phyloP scores from a whole-genome alignment of 2,113 vertebrate species.

The Bolborhynchus lineola region DNA sequence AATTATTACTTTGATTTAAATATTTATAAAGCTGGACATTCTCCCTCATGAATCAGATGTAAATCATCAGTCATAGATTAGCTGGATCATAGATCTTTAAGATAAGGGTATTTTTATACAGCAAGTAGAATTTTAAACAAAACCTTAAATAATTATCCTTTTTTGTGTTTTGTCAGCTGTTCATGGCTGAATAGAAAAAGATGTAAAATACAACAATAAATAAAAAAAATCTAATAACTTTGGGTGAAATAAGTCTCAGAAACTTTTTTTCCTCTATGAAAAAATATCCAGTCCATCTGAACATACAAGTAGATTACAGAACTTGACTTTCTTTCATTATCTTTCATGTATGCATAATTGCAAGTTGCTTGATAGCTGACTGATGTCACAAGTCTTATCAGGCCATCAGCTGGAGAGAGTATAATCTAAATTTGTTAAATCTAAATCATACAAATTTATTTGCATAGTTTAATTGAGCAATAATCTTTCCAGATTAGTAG shows the following conservation, averaged over 20 bases:
- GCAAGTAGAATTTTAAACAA: not conserved
- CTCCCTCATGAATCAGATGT: conserved; percentile 24
- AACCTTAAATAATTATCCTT: not conserved
- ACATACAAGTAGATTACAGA: not conserved
- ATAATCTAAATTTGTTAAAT: not conserved
- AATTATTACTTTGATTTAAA: conserved; percentile 57
- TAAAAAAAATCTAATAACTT: not conserved
- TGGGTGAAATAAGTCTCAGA: not conserved
- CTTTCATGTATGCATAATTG: not conserved
- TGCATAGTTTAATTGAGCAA: fast-evolving
- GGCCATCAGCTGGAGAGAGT: not conserved
- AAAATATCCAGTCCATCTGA: not conserved
- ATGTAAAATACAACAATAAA: not conserved
- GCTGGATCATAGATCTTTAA: conserved; percentile 1
- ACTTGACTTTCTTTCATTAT: not conserved
- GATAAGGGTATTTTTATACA: not conserved
- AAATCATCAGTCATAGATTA: conserved; percentile 39
- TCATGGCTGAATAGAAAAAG: not conserved
- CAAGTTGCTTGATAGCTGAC: not conserved
- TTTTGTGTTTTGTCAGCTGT: not conserved
- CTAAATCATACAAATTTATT: not conserved
- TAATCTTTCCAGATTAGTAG: not conserved
- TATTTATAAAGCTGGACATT: conserved; percentile 68
- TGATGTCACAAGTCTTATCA: not conserved
- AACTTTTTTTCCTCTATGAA: not conserved